Percentiles rank a stretch among this genome's conserved stretches.
Evolutionary conservation across 2,113 vertebrate genomes (phyloP).

Genomic region (Microcebus lehilahytsara): DNA sequence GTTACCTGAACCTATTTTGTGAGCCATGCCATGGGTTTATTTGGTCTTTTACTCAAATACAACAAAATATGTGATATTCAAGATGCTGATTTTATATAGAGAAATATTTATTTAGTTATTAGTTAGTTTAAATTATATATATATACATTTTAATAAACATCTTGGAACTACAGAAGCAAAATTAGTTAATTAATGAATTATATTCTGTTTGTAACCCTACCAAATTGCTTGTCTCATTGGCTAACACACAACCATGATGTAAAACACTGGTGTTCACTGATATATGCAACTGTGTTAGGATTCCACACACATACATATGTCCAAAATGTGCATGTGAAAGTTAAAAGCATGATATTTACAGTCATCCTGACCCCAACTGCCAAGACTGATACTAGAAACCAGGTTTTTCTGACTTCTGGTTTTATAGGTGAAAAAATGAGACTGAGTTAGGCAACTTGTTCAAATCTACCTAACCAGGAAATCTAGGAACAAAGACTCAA

Average conservation of each 20-base stretch:
- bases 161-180: neutral
- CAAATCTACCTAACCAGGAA: neutral
- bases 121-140: neutral
- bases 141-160: neutral
- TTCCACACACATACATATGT: neutral
- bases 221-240: neutral
- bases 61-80: neutral
- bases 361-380: neutral
- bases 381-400: neutral
- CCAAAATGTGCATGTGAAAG: neutral
- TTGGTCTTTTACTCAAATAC: constrained; percentile 17
- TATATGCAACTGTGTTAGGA: neutral
- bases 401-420: neutral
- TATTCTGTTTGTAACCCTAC: neutral
- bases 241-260: neutral
- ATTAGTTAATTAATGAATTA: neutral
- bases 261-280: neutral
- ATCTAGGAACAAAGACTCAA: neutral
- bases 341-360: neutral
- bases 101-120: neutral
- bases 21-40: neutral
- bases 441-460: neutral
- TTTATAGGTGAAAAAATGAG: neutral
- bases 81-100: neutral
- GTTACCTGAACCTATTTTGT: neutral